These are phyloP conservation scores for Orthosia gothica DNA, from an alignment of 2,888 invertebrate genomes.

Conservation along the genomic window DNA sequence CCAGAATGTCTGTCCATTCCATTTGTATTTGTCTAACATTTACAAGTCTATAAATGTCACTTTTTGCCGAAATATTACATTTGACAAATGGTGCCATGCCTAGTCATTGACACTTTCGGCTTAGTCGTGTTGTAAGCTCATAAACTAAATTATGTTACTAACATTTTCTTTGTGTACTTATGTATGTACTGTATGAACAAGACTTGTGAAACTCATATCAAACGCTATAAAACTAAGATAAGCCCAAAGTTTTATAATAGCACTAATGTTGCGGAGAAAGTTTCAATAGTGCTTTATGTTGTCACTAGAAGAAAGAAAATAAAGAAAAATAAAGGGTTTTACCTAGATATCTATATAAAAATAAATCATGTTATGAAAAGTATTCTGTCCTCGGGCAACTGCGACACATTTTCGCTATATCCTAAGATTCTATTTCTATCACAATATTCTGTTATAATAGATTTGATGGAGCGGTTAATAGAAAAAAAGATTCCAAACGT, in stretches of 20 bases:
- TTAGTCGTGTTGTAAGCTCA: neutral
- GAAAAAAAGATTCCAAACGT: neutral
- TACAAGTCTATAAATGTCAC: conserved; percentile 7
- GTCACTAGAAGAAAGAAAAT: too few species aligned
- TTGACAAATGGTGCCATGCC: neutral
- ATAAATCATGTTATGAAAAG: neutral
- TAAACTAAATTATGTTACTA: neutral
- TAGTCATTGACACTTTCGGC: neutral
- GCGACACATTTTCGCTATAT: neutral
- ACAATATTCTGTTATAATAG: neutral
- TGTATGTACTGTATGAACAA: neutral
- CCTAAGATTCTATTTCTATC: neutral
- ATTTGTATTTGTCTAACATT: conserved; percentile 1
- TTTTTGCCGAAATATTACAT: neutral
- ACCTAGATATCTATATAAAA: neutral
- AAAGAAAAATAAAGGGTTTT: too few species aligned
- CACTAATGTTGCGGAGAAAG: neutral
- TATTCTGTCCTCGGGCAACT: too few species aligned
- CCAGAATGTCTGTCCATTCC: neutral
- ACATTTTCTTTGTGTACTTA: neutral
- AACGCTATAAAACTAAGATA: neutral
- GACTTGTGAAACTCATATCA: neutral
- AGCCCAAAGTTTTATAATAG: neutral
- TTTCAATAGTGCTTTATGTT: neutral
- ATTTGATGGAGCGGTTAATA: neutral